These are phyloP conservation scores for Parus major DNA, from an alignment of 2,113 vertebrate species.

Conservation along the genomic window DNA sequence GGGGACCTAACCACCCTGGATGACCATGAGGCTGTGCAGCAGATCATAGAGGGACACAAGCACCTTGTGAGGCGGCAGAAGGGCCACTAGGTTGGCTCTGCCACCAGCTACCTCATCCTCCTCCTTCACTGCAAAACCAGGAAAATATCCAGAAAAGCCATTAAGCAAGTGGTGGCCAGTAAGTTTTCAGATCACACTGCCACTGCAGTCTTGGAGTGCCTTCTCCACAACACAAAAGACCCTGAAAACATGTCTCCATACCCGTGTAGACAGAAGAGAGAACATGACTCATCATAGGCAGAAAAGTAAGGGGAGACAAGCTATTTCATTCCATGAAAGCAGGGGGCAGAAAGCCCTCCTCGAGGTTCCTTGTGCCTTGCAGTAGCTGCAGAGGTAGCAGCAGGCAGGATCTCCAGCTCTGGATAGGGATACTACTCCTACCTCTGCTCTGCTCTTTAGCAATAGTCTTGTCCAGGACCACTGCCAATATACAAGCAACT, in stretches of 20 bases:
- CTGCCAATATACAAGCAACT: background rate
- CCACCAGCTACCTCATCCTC: background rate
- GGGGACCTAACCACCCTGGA: constrained; percentile 82
- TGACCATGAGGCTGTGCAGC: constrained; percentile 68
- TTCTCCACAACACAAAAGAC: background rate
- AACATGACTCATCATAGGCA: background rate
- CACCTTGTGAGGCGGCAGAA: constrained; percentile 9
- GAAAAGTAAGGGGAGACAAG: background rate
- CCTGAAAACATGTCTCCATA: background rate
- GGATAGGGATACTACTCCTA: background rate
- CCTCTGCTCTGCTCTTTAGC: background rate
- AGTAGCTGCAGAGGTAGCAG: background rate
- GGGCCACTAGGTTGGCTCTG: background rate
- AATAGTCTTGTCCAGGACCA: background rate
- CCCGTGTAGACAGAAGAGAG: background rate
- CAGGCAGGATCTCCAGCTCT: background rate
- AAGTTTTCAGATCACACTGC: background rate
- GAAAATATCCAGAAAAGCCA: background rate
- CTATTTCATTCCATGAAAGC: background rate
- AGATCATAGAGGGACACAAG: constrained; percentile 71
- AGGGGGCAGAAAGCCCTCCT: background rate
- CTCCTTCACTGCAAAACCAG: background rate
- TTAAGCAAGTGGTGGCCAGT: background rate
- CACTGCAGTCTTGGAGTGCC: background rate
- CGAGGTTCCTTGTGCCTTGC: background rate